Evolutionary conservation across 2,113 vertebrate genomes (phyloP).

Genomic region (Toxostoma redivivum): DNA sequence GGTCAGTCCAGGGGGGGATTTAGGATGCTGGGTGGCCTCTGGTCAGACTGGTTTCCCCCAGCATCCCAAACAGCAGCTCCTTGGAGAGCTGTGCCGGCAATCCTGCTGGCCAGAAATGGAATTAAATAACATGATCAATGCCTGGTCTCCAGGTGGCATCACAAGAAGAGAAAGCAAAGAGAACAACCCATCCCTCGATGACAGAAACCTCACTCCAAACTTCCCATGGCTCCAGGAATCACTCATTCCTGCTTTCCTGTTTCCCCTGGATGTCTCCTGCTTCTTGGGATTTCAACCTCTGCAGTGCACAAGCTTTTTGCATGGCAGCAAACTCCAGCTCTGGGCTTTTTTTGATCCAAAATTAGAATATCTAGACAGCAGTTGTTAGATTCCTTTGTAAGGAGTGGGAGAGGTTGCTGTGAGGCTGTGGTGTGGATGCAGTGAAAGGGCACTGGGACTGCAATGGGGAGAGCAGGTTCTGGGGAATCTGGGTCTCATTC

Average conservation of each 20-base stretch:
- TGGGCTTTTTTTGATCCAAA: background rate
- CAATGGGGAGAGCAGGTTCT: background rate
- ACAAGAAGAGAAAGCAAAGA: background rate
- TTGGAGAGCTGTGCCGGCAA: background rate
- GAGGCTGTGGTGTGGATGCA: fast-evolving
- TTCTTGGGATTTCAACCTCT: background rate
- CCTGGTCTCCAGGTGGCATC: background rate
- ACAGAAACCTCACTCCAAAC: background rate
- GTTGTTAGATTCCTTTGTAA: background rate
- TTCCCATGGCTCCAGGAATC: fast-evolving
- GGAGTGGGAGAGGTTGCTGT: fast-evolving
- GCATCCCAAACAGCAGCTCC: background rate
- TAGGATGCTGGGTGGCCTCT: background rate
- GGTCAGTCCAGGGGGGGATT: background rate
- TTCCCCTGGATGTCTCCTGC: fast-evolving
- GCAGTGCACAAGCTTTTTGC: background rate
- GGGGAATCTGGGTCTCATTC: background rate
- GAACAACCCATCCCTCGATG: background rate
- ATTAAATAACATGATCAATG: fast-evolving
- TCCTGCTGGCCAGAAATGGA: background rate
- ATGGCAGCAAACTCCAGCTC: background rate
- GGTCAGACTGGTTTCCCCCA: background rate
- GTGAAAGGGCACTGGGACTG: background rate
- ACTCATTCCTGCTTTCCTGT: background rate
- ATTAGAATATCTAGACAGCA: fast-evolving